Conservation (phyloP, 2,797 vertebrate genomes). For the Sebastes oblongus region DNA sequence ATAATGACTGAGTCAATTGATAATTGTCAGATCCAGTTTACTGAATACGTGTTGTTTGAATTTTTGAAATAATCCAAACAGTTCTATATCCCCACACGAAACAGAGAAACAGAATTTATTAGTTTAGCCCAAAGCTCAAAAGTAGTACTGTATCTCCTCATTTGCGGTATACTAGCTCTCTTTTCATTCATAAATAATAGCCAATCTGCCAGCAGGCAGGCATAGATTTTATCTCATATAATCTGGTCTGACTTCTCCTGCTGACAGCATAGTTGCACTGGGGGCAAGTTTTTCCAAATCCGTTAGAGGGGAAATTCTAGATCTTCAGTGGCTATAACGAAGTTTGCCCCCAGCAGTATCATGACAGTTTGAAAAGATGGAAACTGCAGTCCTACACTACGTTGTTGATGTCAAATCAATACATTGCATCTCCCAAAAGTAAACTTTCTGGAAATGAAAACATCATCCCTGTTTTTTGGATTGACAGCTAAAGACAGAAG, state of each 20-base stretch:
- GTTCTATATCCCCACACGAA: not conserved
- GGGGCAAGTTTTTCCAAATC: slow-evolving; percentile 24
- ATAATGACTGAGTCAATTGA: not conserved
- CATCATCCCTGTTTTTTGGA: not conserved
- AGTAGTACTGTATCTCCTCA: not conserved
- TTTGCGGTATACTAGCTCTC: not conserved
- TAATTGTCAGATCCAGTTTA: not conserved
- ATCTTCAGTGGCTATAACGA: slow-evolving; percentile 6
- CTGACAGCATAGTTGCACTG: not conserved
- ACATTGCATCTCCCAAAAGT: not conserved
- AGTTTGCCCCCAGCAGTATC: slow-evolving; percentile 5
- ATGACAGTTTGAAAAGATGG: slow-evolving; percentile 11
- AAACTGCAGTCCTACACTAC: not conserved
- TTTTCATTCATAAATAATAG: slow-evolving; percentile 27
- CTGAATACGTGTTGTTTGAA: not conserved
- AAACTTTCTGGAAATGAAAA: slow-evolving; percentile 11
- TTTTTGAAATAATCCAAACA: not conserved
- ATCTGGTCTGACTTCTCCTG: slow-evolving; percentile 4
- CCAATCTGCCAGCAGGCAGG: slow-evolving; percentile 9
- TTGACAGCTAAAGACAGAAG: not conserved
- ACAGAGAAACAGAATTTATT: not conserved
- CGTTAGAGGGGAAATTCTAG: slow-evolving; percentile 2
- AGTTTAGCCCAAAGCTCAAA: not conserved
- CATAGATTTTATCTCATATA: slow-evolving; percentile 17
- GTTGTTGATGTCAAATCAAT: slow-evolving; percentile 12